These are phyloP conservation scores for Cryptoblepharus egeriae DNA, from an alignment of 2,797 vertebrate species.

Conservation along the genomic window DNA sequence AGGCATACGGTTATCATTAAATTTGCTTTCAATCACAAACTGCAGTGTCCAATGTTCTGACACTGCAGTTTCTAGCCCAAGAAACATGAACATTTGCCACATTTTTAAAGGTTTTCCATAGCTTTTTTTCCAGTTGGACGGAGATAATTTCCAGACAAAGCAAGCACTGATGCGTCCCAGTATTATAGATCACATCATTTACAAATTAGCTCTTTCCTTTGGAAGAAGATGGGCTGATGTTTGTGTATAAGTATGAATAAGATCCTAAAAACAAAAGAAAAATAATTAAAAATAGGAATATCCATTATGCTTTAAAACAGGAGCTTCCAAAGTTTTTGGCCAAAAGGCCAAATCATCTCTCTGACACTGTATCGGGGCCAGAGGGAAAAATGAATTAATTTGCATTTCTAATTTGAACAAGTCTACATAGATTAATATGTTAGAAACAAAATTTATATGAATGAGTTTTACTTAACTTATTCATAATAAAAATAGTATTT, in stretches of 20 bases:
- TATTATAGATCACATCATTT: slow-evolving; percentile 35
- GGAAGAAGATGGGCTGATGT: slow-evolving; percentile 70
- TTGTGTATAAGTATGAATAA: slow-evolving; percentile 81
- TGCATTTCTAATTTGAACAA: too few species aligned
- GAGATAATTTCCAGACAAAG: accelerated
- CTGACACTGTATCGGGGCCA: too few species aligned
- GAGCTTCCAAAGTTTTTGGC: too few species aligned
- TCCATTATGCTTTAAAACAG: background rate
- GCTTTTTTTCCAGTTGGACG: background rate
- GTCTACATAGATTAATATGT: too few species aligned
- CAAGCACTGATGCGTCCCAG: background rate
- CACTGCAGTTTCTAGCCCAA: slow-evolving; percentile 4
- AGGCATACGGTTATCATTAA: slow-evolving; percentile 53
- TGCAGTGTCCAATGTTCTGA: slow-evolving; percentile 46
- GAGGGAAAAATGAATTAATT: too few species aligned
- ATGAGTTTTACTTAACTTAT: too few species aligned
- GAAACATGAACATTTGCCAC: slow-evolving; percentile 1
- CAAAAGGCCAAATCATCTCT: too few species aligned
- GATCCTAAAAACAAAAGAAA: slow-evolving; percentile 72
- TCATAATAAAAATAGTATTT: too few species aligned
- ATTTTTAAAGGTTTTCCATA: background rate
- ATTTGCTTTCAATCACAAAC: slow-evolving; percentile 31
- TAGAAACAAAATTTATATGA: too few species aligned
- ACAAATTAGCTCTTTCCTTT: slow-evolving; percentile 86
- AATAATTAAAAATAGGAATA: background rate